A percentile compares a stretch with the other conserved stretches of the same genome.
Evolutionary conservation across 2,113 vertebrate species (phyloP).

Genomic region (Pristiophorus japonicus): DNA sequence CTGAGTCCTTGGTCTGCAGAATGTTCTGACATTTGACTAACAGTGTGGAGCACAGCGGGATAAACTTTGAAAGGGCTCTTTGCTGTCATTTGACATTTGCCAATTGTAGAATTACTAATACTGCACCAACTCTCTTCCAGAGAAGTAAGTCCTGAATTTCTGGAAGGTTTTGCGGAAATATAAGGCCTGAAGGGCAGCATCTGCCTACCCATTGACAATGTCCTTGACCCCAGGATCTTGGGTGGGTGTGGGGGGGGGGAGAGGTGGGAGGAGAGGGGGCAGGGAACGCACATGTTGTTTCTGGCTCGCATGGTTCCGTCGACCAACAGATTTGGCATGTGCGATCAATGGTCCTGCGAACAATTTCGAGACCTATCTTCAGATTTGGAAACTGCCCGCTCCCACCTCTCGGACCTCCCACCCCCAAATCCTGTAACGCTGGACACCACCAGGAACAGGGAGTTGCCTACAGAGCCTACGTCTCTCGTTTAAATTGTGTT

Average conservation of each 20-base stretch:
- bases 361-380: not conserved
- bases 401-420: too few relatives aligned
- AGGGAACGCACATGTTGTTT: fast-evolving
- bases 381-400: not conserved
- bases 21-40: not conserved
- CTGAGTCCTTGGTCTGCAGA: not conserved
- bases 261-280: too few relatives aligned
- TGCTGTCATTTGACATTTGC: not conserved
- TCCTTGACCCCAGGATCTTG: not conserved
- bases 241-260: too few relatives aligned
- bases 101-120: not conserved
- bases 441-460: too few relatives aligned
- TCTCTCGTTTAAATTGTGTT: not conserved
- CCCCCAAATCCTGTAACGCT: not conserved
- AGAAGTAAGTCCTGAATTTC: not conserved
- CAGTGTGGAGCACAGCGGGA: not conserved
- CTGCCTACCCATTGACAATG: too few relatives aligned
- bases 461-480: too few relatives aligned
- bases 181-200: not conserved
- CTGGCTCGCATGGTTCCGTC: not conserved
- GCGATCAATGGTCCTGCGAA: not conserved
- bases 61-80: not conserved
- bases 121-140: not conserved
- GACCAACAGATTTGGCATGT: not conserved
- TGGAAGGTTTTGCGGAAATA: not conserved